These are phyloP conservation scores for Pocillopora damicornis DNA, from an alignment of 64 coral and sea anemone species.

Conservation along the genomic window DNA sequence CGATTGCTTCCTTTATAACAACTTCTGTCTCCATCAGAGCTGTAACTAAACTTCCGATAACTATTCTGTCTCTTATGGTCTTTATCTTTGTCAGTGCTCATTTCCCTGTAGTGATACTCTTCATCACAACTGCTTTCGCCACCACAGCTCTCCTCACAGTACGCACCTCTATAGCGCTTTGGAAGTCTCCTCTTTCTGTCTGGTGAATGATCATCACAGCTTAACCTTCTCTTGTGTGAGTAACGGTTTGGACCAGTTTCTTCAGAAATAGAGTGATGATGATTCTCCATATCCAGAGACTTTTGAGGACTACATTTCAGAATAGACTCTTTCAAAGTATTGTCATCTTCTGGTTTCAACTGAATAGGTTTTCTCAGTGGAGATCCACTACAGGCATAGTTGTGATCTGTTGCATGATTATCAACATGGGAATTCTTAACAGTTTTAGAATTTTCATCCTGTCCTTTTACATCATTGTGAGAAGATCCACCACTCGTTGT, in stretches of 20 bases:
- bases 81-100: not conserved
- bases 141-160: constrained; percentile 20
- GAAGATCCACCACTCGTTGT: not conserved
- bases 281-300: not conserved
- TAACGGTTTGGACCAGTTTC: not conserved
- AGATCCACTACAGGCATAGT: constrained; percentile 29
- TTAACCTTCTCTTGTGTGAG: not conserved
- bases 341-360: not conserved
- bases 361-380: not conserved
- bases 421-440: constrained; percentile 1
- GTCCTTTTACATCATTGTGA: not conserved
- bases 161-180: constrained; percentile 35
- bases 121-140: constrained; percentile 14
- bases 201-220: not conserved
- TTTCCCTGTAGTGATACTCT: not conserved
- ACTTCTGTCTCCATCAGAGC: constrained; percentile 25
- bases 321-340: not conserved
- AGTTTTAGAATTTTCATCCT: not conserved
- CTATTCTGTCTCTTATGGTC: not conserved
- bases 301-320: not conserved
- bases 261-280: not conserved
- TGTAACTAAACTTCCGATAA: not conserved
- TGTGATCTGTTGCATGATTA: constrained; percentile 40
- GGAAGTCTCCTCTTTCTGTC: constrained; percentile 22
- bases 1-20: not conserved